These are phyloP conservation scores for Rhinophrynus dorsalis DNA, from an alignment of 2,797 vertebrate species.

Conservation along the genomic window DNA sequence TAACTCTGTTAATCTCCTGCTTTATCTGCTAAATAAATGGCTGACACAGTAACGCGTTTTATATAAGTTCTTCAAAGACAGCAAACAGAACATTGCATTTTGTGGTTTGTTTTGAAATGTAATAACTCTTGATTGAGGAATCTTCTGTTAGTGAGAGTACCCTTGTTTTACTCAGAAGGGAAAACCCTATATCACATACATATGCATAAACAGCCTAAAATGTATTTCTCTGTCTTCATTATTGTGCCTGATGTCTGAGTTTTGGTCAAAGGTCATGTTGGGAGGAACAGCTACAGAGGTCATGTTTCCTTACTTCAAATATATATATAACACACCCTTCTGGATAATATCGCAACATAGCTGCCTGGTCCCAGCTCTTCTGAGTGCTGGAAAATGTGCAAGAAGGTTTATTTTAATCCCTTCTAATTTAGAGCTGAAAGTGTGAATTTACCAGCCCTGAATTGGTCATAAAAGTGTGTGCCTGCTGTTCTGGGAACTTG, in stretches of 20 bases:
- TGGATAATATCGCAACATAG: constrained; percentile 24
- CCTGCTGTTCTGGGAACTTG: constrained; percentile 13
- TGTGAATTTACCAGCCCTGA: constrained; percentile 33
- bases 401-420: constrained; percentile 38
- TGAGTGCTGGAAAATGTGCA: background rate
- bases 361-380: background rate
- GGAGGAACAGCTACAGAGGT: constrained; percentile 12
- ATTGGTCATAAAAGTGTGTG: constrained; percentile 38
- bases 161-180: no score
- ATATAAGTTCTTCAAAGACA: no score
- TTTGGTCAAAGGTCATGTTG: constrained; percentile 1
- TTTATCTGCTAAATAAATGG: no score
- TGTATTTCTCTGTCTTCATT: background rate
- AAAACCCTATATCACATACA: no score
- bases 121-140: no score
- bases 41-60: no score
- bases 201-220: no score
- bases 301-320: constrained; percentile 37
- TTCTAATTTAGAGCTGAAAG: constrained; percentile 24
- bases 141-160: no score
- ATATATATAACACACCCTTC: constrained; percentile 48
- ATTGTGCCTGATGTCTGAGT: background rate
- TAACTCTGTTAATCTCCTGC: no score
- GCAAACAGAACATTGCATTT: no score
- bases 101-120: no score